Conservation (phyloP, 2,888 invertebrate species). For the Drosophila kuntzei region DNA sequence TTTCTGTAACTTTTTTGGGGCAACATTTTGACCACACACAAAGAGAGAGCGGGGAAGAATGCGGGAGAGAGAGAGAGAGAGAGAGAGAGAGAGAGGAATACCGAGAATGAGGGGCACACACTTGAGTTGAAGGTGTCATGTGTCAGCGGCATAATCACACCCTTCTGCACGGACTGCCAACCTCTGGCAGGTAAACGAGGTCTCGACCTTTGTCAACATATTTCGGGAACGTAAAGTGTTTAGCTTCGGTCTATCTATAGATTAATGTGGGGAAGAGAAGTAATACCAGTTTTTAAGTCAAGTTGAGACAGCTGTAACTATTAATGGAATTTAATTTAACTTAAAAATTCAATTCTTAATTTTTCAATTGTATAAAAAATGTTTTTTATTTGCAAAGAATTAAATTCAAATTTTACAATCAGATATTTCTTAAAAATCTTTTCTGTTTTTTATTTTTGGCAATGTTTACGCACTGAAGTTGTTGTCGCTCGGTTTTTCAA, state of each 20-base stretch:
- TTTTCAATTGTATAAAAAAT: neutral
- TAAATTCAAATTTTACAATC: neutral
- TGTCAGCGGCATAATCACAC: constrained; percentile 80
- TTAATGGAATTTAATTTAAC: neutral
- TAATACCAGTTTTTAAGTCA: neutral
- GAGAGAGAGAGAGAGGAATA: neutral
- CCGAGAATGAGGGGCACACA: constrained; percentile 12
- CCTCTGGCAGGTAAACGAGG: constrained; percentile 63
- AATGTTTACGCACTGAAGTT: constrained; percentile 62
- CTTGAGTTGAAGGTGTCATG: constrained; percentile 70
- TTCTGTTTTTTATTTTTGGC: constrained; percentile 25
- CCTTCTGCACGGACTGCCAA: constrained; percentile 59
- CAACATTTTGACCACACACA: constrained; percentile 65
- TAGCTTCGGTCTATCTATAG: constrained; percentile 43
- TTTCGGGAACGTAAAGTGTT: constrained; percentile 54
- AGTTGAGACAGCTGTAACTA: neutral
- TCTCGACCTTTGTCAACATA: constrained; percentile 74
- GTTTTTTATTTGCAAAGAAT: constrained; percentile 11
- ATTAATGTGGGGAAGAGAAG: neutral
- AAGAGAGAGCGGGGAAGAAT: no score
- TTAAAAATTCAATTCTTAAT: neutral
- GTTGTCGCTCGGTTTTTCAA: constrained; percentile 45
- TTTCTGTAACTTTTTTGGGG: constrained; percentile 61
- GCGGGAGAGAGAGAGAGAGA: neutral
- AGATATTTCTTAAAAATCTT: constrained; percentile 1